Conservation (phyloP, 2,113 vertebrate species). For the Argyrosomus japonicus region DNA sequence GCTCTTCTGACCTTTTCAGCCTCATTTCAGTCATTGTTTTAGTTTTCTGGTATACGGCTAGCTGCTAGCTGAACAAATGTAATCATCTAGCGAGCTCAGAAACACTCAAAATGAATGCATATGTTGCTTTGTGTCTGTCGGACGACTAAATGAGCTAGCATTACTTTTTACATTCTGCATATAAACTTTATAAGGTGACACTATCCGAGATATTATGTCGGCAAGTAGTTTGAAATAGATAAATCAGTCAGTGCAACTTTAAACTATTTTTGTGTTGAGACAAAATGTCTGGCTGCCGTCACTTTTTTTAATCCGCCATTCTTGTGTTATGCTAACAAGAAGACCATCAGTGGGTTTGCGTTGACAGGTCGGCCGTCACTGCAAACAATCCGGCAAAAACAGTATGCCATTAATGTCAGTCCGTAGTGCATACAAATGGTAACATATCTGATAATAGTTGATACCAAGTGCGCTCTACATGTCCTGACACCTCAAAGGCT, state of each 20-base stretch:
- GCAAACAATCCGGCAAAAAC: not conserved
- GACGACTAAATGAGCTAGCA: not conserved
- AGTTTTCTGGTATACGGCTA: not conserved
- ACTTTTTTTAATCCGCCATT: not conserved
- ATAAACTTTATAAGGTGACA: not conserved
- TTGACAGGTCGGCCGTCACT: not conserved
- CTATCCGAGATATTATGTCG: not conserved
- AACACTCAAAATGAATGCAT: not conserved
- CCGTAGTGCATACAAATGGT: not conserved
- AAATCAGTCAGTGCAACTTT: not conserved
- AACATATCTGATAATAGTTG: constrained; percentile 1
- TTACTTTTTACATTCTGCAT: not conserved
- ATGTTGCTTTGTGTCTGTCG: not conserved
- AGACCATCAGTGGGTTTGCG: not conserved
- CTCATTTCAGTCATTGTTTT: not conserved
- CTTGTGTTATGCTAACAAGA: not conserved
- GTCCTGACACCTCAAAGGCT: constrained; percentile 30
- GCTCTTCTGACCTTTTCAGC: too few relatives aligned
- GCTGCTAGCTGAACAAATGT: not conserved
- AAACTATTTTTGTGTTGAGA: not conserved
- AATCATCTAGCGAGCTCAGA: not conserved
- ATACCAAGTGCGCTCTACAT: not conserved
- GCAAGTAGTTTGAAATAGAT: not conserved
- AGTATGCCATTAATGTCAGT: not conserved
- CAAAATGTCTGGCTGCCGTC: too few relatives aligned